phyloP scores from a whole-genome alignment of 2,113 vertebrate species.

The Nesogale talazaci region DNA sequence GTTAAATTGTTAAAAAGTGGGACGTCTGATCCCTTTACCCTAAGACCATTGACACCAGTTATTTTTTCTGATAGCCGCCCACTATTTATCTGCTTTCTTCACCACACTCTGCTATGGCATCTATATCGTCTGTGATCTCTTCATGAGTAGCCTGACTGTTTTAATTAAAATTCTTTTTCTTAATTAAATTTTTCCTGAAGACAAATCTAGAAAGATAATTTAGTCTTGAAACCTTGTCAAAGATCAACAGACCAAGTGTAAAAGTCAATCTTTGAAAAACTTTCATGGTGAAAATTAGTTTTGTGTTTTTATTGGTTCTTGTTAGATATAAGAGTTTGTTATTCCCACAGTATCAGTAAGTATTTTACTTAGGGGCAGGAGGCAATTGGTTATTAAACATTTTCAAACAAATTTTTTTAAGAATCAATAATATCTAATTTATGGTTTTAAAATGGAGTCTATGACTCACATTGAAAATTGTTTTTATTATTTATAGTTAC shows the following conservation, averaged over 20 bases:
- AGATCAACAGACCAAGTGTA: neutral
- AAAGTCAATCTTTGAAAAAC: neutral
- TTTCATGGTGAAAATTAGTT: neutral
- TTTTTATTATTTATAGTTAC: neutral
- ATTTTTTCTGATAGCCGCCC: too few species aligned
- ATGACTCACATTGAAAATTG: neutral
- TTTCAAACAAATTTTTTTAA: neutral
- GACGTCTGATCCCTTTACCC: too few species aligned
- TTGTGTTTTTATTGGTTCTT: neutral
- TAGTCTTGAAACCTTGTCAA: neutral
- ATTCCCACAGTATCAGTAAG: neutral
- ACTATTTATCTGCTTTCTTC: too few species aligned
- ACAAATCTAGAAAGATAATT: constrained; percentile 24
- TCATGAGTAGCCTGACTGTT: too few species aligned
- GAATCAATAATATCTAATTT: neutral
- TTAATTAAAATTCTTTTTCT: too few species aligned
- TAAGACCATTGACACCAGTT: too few species aligned
- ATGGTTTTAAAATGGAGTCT: constrained; percentile 10
- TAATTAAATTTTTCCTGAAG: neutral
- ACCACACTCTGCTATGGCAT: too few species aligned
- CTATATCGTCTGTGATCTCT: too few species aligned
- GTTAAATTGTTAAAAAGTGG: too few species aligned
- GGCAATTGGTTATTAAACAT: neutral
- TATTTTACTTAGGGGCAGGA: neutral
- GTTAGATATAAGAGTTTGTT: neutral